Evolutionary conservation across 1,140 invertebrate species (phyloP), one percentile per base, ranked within the genome.

Genomic region (Rhopalosiphum padi): DNA sequence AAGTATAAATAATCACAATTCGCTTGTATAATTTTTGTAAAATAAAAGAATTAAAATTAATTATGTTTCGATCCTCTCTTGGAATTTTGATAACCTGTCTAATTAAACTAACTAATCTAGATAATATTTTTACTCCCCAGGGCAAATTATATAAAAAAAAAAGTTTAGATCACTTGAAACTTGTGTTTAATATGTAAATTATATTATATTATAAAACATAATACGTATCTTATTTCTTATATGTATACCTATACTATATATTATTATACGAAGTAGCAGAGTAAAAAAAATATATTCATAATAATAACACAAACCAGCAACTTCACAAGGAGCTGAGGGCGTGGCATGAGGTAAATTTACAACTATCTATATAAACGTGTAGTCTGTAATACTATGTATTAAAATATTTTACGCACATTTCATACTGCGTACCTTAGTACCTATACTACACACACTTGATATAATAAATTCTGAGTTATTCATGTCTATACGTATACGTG

Each of bases 321-420:
- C 7, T 88, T 9, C 25, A 48, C 53, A 68, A 90, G 53, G 37
- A 68, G 41, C 43, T 68, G 55, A 90, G 21, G 89, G 89, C 30
- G 89, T 90, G 89, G 89, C n/a, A 37, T 89, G 9, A n/a, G n/a
- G 87, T 90, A 90, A 90, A 90, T 90, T 60, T 68, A 90, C 11
- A 43, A 92, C 90, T 53, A 83, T 82, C 68, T 23, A 9, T 48
- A 46, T 43, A 91, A 77, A 46, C 55, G 53, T 68, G 7, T 91
- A 90, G 51, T 9, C 60, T 68, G 60, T 77, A n/a, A 60, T 90
- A 60, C 9, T 60, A n/a, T 77, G 15, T 43, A 90, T 68, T 60
- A 68, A 89, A 90, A 90, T 90, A 90, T 90, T 68, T 43, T 68
- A 90, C 55, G 37, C 68, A 83, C 43, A 91, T n/a, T 82, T 46